phyloP scores from a whole-genome alignment of 2,888 invertebrate genomes.

The Nowickia ferox region DNA sequence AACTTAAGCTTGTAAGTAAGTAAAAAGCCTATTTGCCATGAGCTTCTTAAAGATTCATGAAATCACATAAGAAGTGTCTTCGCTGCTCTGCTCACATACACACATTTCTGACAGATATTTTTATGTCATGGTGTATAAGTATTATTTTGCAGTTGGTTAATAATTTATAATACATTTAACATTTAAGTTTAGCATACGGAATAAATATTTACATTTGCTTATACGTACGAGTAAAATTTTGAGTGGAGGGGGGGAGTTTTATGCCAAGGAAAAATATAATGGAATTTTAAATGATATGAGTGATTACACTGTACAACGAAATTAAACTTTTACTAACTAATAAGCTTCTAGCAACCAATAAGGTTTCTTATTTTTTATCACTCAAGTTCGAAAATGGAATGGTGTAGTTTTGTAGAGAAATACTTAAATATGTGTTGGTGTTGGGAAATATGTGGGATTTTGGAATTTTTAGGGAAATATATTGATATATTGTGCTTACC shows the following conservation, averaged over 20 bases:
- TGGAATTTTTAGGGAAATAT: no score
- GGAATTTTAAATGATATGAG: background rate
- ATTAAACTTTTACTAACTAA: no score
- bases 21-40: background rate
- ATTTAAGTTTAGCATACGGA: conserved; percentile 37
- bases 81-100: background rate
- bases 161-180: conserved; percentile 48
- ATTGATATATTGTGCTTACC: no score
- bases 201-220: conserved; percentile 5
- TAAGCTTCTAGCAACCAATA: no score
- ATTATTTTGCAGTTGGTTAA: conserved; percentile 11
- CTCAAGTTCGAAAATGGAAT: no score
- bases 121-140: conserved; percentile 7
- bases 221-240: background rate
- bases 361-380: no score
- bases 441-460: no score
- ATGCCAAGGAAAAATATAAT: background rate
- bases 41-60: conserved; percentile 29
- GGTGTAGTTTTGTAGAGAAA: no score
- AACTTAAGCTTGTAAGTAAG: background rate
- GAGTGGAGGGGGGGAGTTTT: conserved; percentile 1
- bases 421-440: no score
- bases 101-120: background rate
- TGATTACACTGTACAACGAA: background rate
- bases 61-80: conserved; percentile 21